Conservation (phyloP, 2,797 vertebrate species). For the Pangasius mekongensis region DNA sequence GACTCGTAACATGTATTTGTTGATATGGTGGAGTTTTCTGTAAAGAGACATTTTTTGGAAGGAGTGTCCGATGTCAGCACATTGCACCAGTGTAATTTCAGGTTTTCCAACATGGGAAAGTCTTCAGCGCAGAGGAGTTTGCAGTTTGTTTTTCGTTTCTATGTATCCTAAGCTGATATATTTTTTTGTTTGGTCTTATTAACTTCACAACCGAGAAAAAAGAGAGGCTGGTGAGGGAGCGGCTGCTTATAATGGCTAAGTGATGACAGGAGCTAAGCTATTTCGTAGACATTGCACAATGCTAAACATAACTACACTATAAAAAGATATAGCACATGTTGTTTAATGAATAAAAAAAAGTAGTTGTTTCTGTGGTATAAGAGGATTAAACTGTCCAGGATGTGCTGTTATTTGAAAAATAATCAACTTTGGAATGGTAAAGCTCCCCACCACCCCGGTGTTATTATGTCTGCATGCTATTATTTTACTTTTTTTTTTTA, state of each 20-base stretch:
- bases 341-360: not conserved
- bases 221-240: not conserved
- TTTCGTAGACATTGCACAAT: not conserved
- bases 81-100: not conserved
- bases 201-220: not conserved
- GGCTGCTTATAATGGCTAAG: not conserved
- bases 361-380: too few species aligned
- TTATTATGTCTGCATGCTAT: too few species aligned
- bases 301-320: not conserved
- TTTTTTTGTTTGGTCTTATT: too few species aligned
- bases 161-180: not conserved
- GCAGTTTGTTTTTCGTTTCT: not conserved
- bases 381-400: not conserved
- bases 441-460: too few species aligned
- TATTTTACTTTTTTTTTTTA: too few species aligned
- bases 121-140: not conserved
- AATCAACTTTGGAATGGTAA: not conserved
- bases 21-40: not conserved
- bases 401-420: too few species aligned
- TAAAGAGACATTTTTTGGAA: not conserved
- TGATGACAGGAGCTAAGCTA: not conserved
- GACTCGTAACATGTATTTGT: not conserved
- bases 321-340: too few species aligned
- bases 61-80: not conserved
- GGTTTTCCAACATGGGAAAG: not conserved